Percentiles rank a stretch among this genome's conserved stretches.
These are phyloP conservation scores for Hypsibius dujardini DNA, from an alignment of 1,140 invertebrate species.

Conservation along the genomic window DNA sequence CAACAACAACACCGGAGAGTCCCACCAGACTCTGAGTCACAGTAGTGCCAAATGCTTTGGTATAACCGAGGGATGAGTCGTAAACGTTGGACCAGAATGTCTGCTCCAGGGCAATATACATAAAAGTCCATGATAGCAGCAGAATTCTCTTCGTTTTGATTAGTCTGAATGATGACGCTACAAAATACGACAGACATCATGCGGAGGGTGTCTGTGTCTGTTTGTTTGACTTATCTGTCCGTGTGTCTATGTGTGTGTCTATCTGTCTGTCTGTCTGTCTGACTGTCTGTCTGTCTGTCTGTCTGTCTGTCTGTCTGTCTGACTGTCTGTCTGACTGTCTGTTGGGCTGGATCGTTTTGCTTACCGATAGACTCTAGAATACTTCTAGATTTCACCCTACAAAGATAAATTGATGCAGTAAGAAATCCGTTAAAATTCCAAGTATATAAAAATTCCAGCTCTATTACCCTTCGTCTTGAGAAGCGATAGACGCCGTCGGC, in stretches of 20 bases:
- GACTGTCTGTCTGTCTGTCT: too few species aligned
- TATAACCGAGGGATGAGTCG: constrained; percentile 70
- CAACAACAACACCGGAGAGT: constrained; percentile 77
- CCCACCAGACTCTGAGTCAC: constrained; percentile 62
- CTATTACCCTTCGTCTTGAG: not conserved
- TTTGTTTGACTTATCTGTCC: too few species aligned
- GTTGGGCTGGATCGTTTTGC: not conserved
- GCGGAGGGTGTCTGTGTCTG: too few species aligned
- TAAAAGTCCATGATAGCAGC: constrained; percentile 60
- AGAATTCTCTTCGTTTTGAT: constrained; percentile 44
- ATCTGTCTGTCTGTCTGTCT: too few species aligned
- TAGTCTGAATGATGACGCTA: constrained; percentile 21
- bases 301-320: too few species aligned
- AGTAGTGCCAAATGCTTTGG: constrained; percentile 46
- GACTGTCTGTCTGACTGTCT: too few species aligned
- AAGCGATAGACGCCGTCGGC: not conserved
- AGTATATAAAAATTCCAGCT: too few species aligned
- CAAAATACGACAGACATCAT: too few species aligned
- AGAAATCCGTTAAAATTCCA: not conserved
- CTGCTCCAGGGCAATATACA: constrained; percentile 80
- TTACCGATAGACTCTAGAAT: not conserved
- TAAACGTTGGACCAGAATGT: constrained; percentile 91
- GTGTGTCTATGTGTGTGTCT: too few species aligned
- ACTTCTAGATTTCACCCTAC: constrained; percentile 7
- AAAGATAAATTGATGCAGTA: not conserved